Percentiles rank a stretch among this genome's conserved stretches.
These are phyloP conservation scores for Pentalonia nigronervosa DNA, from an alignment of 1,140 invertebrate genomes.

Conservation along the genomic window DNA sequence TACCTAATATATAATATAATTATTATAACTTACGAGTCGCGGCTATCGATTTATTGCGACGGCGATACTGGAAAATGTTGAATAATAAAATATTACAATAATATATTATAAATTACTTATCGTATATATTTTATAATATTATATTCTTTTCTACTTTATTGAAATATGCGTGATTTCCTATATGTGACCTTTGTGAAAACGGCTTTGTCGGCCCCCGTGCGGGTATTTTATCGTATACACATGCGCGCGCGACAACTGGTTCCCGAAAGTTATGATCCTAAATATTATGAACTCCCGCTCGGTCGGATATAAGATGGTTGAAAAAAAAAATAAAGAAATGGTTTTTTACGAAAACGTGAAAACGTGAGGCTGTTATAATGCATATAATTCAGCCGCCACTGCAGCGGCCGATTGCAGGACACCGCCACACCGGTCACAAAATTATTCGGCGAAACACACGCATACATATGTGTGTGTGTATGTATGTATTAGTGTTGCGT, in stretches of 20 bases:
- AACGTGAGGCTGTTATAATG: neutral
- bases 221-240: conserved; percentile 30
- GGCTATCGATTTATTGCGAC: conserved; percentile 32
- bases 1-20: too few species aligned
- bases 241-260: conserved; percentile 40
- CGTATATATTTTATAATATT: too few species aligned
- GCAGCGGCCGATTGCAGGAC: too few species aligned
- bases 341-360: neutral
- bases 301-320: neutral
- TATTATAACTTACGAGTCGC: neutral
- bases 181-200: conserved; percentile 13
- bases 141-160: conserved; percentile 29
- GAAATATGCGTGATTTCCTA: conserved; percentile 25
- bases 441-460: neutral
- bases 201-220: conserved; percentile 23
- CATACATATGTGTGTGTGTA: neutral
- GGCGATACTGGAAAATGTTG: neutral
- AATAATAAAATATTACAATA: too few species aligned
- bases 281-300: conserved; percentile 22
- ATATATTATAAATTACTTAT: too few species aligned
- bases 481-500: too few species aligned
- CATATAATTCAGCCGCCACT: neutral
- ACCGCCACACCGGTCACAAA: neutral
- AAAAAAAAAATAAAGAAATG: neutral
- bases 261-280: conserved; percentile 49